Conservation (phyloP, 23 tunicate genomes). For the Clavelina lepadiformis region DNA sequence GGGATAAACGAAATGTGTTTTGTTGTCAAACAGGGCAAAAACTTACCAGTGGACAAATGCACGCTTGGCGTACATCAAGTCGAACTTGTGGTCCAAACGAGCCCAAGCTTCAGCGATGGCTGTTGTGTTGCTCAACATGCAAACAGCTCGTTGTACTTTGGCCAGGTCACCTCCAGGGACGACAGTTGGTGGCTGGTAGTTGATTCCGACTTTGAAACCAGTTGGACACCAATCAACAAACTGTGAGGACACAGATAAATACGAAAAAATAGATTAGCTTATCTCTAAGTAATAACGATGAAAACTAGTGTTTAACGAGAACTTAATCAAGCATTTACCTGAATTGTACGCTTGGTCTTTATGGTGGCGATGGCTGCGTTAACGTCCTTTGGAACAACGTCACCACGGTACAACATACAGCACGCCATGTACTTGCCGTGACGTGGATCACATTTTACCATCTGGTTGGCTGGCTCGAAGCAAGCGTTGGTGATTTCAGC, state of each 20-base stretch:
- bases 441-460: constrained; percentile 99
- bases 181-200: constrained; percentile 96
- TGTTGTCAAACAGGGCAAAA: too few relatives aligned
- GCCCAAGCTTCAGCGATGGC: constrained; percentile 99
- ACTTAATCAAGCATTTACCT: constrained; percentile 41
- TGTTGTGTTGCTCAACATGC: constrained; percentile 98
- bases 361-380: constrained; percentile 99
- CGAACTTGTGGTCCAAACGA: constrained; percentile 97
- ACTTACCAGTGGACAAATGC: constrained; percentile 98
- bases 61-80: constrained; percentile 92
- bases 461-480: constrained; percentile 98
- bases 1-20: not conserved
- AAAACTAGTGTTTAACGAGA: too few relatives aligned
- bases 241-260: too few relatives aligned
- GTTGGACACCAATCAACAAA: constrained; percentile 98
- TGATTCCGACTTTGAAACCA: constrained; percentile 90
- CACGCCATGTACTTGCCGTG: constrained; percentile 99
- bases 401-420: constrained; percentile 98
- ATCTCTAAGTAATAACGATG: too few relatives aligned
- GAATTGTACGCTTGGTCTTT: constrained; percentile 94
- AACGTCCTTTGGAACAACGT: constrained; percentile 99
- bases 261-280: too few relatives aligned
- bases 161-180: constrained; percentile 95
- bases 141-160: constrained; percentile 94
- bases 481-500: constrained; percentile 99